Percentiles rank a stretch among this genome's conserved stretches.
These are phyloP conservation scores for Oostethus manadensis DNA, from an alignment of 2,113 vertebrate genomes.

Conservation along the genomic window DNA sequence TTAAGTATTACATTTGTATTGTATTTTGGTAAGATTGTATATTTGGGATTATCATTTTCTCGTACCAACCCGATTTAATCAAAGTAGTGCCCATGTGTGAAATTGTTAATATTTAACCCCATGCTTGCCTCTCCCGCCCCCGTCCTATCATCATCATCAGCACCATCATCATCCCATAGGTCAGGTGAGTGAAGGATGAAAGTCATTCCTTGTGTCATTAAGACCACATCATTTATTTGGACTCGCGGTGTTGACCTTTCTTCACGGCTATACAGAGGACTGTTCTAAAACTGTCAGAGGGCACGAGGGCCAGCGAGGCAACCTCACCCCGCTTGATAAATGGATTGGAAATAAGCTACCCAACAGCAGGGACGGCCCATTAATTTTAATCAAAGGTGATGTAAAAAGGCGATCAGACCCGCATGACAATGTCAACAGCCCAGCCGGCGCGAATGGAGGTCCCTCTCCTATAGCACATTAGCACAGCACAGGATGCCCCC, in stretches of 20 bases:
- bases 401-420: constrained; percentile 82
- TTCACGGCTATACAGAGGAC: constrained; percentile 65
- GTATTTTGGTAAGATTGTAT: not conserved
- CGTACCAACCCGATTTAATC: constrained; percentile 29
- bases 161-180: constrained; percentile 54
- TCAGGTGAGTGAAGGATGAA: constrained; percentile 68
- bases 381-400: constrained; percentile 99
- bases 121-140: constrained; percentile 22
- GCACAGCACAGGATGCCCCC: constrained; percentile 38
- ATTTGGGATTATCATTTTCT: not conserved
- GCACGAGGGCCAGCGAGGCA: constrained; percentile 75
- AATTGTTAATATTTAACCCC: constrained; percentile 45
- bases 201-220: constrained; percentile 74
- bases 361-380: constrained; percentile 88
- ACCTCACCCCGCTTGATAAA: constrained; percentile 85
- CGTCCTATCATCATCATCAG: constrained; percentile 21
- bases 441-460: constrained; percentile 80
- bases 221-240: constrained; percentile 78
- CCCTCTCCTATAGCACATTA: constrained; percentile 54
- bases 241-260: constrained; percentile 81
- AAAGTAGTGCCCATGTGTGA: constrained; percentile 60
- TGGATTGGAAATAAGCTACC: constrained; percentile 92
- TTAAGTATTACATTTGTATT: too few species aligned
- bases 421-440: constrained; percentile 90
- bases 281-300: constrained; percentile 81